Percentiles rank a stretch among this genome's conserved stretches.
These are phyloP conservation scores for Neocrepidodera transversa DNA, from an alignment of 2,888 invertebrate species.

Conservation along the genomic window DNA sequence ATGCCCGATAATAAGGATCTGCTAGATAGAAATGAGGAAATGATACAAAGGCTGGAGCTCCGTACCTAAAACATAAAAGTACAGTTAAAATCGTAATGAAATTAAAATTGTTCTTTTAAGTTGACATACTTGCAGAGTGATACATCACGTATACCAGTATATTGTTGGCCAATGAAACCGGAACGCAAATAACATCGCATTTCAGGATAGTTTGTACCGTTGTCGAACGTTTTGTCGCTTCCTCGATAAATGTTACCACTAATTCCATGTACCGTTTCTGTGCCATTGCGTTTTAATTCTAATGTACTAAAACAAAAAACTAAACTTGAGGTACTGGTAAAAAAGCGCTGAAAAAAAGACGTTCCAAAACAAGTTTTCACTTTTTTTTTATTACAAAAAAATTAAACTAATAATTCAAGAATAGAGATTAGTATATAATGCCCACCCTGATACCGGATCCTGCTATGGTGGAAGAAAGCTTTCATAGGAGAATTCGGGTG, in stretches of 20 bases:
- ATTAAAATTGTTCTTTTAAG: slow-evolving; percentile 28
- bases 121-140: slow-evolving; percentile 65
- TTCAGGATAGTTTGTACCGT: slow-evolving; percentile 67
- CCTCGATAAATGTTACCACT: slow-evolving; percentile 66
- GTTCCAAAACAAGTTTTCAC: no score
- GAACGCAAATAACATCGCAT: slow-evolving; percentile 70
- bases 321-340: no score
- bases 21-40: slow-evolving; percentile 83
- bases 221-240: slow-evolving; percentile 74
- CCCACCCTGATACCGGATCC: no score
- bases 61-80: slow-evolving; percentile 63
- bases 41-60: slow-evolving; percentile 84
- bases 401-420: no score
- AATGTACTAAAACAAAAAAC: slow-evolving; percentile 55
- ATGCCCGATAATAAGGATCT: slow-evolving; percentile 69
- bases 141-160: slow-evolving; percentile 74
- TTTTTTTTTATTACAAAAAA: no score
- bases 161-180: slow-evolving; percentile 53
- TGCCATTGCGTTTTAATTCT: slow-evolving; percentile 54
- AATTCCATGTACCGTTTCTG: slow-evolving; percentile 60
- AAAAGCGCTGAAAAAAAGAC: no score
- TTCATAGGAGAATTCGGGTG: no score
- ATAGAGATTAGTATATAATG: no score
- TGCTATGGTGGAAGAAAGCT: no score
- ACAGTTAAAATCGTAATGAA: neutral